Percentiles rank a stretch among this genome's conserved stretches.
Evolutionary conservation across 2,113 vertebrate species (phyloP).

Genomic region (Marmota flaviventris): DNA sequence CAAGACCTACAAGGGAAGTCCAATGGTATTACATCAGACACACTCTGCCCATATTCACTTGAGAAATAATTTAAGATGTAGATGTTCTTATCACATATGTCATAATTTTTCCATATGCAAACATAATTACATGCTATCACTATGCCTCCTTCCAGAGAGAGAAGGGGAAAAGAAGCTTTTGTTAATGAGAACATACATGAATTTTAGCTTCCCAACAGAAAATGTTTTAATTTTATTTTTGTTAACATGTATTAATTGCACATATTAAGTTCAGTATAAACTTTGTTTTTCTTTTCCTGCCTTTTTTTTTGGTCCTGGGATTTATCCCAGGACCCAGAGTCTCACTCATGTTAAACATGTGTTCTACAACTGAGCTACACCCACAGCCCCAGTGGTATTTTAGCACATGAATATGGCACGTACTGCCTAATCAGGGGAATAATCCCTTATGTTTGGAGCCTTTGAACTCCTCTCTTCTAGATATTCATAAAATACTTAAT

Average conservation of each 20-base stretch:
- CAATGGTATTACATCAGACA: not conserved
- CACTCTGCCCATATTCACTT: fast-evolving
- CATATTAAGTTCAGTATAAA: not conserved
- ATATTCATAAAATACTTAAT: not conserved
- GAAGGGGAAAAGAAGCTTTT: not conserved
- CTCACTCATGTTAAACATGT: not conserved
- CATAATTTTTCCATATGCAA: not conserved
- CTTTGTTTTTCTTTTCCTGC: not conserved
- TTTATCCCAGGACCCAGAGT: not conserved
- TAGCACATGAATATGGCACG: not conserved
- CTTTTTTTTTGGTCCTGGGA: not conserved
- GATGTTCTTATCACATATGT: not conserved
- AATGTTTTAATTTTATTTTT: not conserved
- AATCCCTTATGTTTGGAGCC: not conserved
- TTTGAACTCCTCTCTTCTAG: not conserved
- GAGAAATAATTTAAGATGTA: not conserved
- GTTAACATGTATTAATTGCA: not conserved
- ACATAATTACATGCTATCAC: not conserved
- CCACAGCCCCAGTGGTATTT: not conserved
- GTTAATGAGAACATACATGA: not conserved
- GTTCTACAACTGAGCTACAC: not conserved
- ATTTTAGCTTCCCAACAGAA: not conserved
- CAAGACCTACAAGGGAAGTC: slow-evolving; percentile 45
- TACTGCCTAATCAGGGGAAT: not conserved
- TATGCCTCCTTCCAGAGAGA: not conserved